Evolutionary conservation across 92 coral and sea anemone species (phyloP), one percentile per base, ranked within the genome.

Genomic region (Hydrozoanthus gracilis): DNA sequence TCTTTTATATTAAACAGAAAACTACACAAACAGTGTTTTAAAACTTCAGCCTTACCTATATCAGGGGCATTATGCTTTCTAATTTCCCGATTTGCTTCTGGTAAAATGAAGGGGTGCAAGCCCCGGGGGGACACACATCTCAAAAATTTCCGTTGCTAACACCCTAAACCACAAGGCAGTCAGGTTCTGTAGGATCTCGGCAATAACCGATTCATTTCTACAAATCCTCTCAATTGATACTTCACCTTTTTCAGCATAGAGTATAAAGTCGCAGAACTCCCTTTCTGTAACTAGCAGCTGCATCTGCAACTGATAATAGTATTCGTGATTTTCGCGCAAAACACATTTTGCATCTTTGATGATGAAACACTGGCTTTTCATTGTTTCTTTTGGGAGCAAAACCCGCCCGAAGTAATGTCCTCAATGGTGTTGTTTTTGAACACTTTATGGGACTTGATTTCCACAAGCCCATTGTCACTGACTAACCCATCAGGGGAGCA

Each of bases 401-500:
- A 82, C 45, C 66, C 78, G 10, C 55, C 45, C 44, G 82, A 79
- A 20, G 70, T 56, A 27, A 86, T 82, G 51, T 76, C 77, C 73
- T 77, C 67, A 50, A 89, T 90, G 69, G 52, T 88, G 77, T 88
- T 71, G 77, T 92, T 88, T 72, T 92, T 82, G 16, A 92, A 89
- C 45, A 92, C 11, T 73, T 86, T 86, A 9, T 86, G 44, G 39
- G 90, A 58, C 69, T 89, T 92, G 54, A 92, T 89, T 86, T 89
- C 88, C 3, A 92, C 69, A 46, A 77, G 55, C 51, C 88, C 92
- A 89, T 52, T 86, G 58, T 83, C 79, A 46, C 68, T 82, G 51
- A 89, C 82, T 39, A 89, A 84, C 20, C 89, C 92, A 73, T 92
- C 94, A 54, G 94, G 92, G 6, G 92, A 91, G 56, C 92, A 92